Evolutionary conservation across 2,888 invertebrate genomes (phyloP).

Genomic region (Laothoe populi): DNA sequence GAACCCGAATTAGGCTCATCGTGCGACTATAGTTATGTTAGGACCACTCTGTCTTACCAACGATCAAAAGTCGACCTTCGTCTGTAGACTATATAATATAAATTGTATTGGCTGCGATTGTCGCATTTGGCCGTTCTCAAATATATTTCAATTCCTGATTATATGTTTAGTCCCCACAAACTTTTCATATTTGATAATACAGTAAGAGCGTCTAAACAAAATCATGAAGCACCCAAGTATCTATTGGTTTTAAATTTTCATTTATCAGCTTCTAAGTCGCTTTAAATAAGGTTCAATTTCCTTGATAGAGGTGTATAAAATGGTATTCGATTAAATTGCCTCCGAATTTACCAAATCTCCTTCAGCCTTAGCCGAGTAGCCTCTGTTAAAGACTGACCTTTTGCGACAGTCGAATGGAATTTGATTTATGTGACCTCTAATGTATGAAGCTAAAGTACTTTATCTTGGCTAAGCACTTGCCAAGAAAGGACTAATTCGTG

Average conservation of each 20-base stretch:
- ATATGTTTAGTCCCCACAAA: too few species aligned
- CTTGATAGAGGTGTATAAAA: too few species aligned
- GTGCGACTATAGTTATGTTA: not conserved
- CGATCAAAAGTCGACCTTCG: conserved; percentile 1
- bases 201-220: too few species aligned
- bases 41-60: not conserved
- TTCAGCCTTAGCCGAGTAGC: not conserved
- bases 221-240: too few species aligned
- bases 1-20: conserved; percentile 12
- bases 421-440: conserved; percentile 3
- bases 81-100: not conserved
- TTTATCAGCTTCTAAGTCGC: too few species aligned
- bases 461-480: not conserved
- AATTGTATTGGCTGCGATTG: not conserved
- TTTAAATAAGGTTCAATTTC: too few species aligned
- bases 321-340: not conserved
- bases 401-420: not conserved
- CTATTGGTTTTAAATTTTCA: too few species aligned
- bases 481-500: not conserved
- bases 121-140: not conserved
- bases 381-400: not conserved
- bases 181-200: not conserved
- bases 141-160: too few species aligned
- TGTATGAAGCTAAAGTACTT: not conserved
- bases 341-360: not conserved